Evolutionary conservation across 2,888 invertebrate genomes (phyloP).

Genomic region (Dasysyrphus albostriatus): DNA sequence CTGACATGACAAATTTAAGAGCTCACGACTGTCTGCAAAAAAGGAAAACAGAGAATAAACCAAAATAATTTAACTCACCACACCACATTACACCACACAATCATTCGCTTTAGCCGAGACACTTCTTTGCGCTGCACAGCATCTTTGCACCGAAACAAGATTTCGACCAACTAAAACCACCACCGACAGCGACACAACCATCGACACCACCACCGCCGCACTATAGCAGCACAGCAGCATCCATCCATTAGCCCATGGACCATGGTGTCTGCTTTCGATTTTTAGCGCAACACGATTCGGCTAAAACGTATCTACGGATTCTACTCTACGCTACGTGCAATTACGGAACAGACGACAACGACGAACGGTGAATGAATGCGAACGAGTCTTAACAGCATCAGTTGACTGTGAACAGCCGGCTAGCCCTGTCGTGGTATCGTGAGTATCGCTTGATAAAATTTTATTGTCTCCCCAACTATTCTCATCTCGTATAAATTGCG

Average conservation of each 20-base stretch:
- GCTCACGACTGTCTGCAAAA: neutral
- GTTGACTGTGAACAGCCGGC: constrained; percentile 83
- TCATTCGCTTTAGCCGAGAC: constrained; percentile 62
- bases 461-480: constrained; percentile 4
- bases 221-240: constrained; percentile 24
- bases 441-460: constrained; percentile 67
- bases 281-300: constrained; percentile 66
- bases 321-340: constrained; percentile 66
- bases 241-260: constrained; percentile 42
- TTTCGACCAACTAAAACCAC: constrained; percentile 67
- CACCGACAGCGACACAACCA: constrained; percentile 13
- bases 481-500: constrained; percentile 34
- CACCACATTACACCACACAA: constrained; percentile 2
- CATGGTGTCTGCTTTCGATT: constrained; percentile 68
- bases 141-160: constrained; percentile 34
- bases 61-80: constrained; percentile 55
- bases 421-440: constrained; percentile 80
- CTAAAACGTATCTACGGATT: constrained; percentile 42
- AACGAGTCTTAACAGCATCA: constrained; percentile 77
- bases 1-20: constrained; percentile 15
- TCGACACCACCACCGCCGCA: neutral
- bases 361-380: constrained; percentile 70
- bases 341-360: constrained; percentile 55
- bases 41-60: neutral
- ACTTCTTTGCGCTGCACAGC: constrained; percentile 49